Percentiles rank a stretch among this genome's conserved stretches.
Evolutionary conservation across 1,140 invertebrate species (phyloP).

Genomic region (Agrypnia vestita): DNA sequence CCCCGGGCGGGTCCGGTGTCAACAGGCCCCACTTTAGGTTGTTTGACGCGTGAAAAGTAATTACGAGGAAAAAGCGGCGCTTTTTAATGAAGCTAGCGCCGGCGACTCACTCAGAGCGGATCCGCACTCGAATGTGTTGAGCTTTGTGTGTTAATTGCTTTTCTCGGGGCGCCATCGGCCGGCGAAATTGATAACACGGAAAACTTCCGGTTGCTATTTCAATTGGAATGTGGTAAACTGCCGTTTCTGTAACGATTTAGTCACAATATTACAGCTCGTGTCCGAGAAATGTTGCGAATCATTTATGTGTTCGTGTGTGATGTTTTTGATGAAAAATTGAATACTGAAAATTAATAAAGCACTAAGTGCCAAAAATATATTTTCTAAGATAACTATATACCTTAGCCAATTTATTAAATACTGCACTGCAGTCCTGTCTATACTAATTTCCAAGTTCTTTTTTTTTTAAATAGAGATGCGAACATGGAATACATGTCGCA

Average conservation of each 20-base stretch:
- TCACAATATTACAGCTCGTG: too few species aligned
- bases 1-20: conserved; percentile 32
- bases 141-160: conserved; percentile 44
- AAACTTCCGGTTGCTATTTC: conserved; percentile 30
- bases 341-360: too few species aligned
- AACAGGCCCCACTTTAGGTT: conserved; percentile 38
- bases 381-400: too few species aligned
- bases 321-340: too few species aligned
- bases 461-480: too few species aligned
- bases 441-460: too few species aligned
- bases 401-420: too few species aligned
- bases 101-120: neutral
- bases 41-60: conserved; percentile 47
- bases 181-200: conserved; percentile 1
- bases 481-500: too few species aligned
- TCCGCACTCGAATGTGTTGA: conserved; percentile 17
- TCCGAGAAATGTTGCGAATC: too few species aligned
- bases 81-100: conserved; percentile 30
- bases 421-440: too few species aligned
- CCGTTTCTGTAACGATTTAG: neutral
- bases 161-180: conserved; percentile 20
- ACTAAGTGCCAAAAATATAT: too few species aligned
- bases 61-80: conserved; percentile 43
- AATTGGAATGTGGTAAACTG: neutral
- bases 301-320: too few species aligned